Percentiles rank a stretch among this genome's conserved stretches.
Conservation (phyloP, 1,140 invertebrate genomes). For the Orchestia grillus region DNA sequence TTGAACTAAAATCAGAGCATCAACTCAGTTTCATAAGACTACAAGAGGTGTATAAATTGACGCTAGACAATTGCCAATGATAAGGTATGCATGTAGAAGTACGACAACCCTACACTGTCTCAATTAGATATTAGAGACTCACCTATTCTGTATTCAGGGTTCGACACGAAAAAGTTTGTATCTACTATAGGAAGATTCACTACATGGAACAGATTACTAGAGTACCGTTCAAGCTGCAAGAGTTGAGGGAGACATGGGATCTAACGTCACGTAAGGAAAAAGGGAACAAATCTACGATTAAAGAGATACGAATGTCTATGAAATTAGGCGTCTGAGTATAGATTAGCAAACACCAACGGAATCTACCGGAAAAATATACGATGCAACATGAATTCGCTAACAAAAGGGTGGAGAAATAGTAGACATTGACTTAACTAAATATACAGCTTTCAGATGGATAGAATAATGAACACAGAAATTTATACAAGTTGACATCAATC, state of each 20-base stretch:
- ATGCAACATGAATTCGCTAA: slow-evolving; percentile 28
- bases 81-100: background rate
- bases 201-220: background rate
- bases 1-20: background rate
- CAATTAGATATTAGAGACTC: background rate
- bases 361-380: slow-evolving; percentile 2
- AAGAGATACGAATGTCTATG: background rate
- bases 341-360: background rate
- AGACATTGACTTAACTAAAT: background rate
- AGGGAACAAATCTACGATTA: background rate
- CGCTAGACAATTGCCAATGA: background rate
- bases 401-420: background rate
- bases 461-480: background rate
- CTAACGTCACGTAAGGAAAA: background rate
- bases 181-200: background rate
- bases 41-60: background rate
- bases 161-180: background rate
- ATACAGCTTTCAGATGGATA: background rate
- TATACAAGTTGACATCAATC: background rate
- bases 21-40: background rate
- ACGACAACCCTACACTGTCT: background rate
- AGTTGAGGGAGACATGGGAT: background rate
- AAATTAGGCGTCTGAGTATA: background rate
- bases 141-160: background rate
- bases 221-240: background rate